phyloP scores from a whole-genome alignment of 2,888 invertebrate species.

The Oligia strigilis region DNA sequence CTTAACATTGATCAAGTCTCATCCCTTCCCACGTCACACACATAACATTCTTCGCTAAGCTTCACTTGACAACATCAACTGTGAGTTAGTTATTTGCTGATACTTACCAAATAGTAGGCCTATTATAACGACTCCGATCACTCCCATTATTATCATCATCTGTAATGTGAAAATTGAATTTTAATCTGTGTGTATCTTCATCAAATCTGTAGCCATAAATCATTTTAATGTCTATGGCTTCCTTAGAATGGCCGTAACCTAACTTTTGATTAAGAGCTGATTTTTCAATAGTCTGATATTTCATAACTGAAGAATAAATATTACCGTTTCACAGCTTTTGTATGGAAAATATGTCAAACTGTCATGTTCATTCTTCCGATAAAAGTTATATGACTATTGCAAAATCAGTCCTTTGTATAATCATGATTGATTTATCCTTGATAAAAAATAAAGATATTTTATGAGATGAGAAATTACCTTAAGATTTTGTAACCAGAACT shows the following conservation, averaged over 20 bases:
- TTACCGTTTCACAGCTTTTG: not conserved
- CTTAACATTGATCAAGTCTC: slow-evolving; percentile 42
- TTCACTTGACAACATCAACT: slow-evolving; percentile 73
- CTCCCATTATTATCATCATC: slow-evolving; percentile 98
- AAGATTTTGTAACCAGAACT: slow-evolving; percentile 99
- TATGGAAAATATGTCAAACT: not conserved
- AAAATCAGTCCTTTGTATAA: too few relatives aligned
- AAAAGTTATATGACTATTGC: too few relatives aligned
- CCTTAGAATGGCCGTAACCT: not conserved
- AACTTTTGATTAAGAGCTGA: not conserved
- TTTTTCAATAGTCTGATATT: not conserved
- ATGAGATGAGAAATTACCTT: slow-evolving; percentile 90
- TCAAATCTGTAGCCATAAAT: not conserved
- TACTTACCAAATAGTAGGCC: slow-evolving; percentile 97
- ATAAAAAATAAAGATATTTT: not conserved
- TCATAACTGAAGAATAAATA: not conserved
- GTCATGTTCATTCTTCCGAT: not conserved
- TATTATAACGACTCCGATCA: slow-evolving; percentile 95
- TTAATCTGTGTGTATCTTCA: not conserved
- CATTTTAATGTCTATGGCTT: not conserved
- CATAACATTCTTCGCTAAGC: slow-evolving; percentile 61
- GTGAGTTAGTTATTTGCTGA: slow-evolving; percentile 30
- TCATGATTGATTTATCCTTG: not conserved
- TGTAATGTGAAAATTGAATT: slow-evolving; percentile 76
- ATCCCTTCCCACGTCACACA: slow-evolving; percentile 34